A percentile compares a stretch with the other conserved stretches of the same genome.
phyloP scores from a whole-genome alignment of 2,113 vertebrate genomes.

The Nicator chloris region DNA sequence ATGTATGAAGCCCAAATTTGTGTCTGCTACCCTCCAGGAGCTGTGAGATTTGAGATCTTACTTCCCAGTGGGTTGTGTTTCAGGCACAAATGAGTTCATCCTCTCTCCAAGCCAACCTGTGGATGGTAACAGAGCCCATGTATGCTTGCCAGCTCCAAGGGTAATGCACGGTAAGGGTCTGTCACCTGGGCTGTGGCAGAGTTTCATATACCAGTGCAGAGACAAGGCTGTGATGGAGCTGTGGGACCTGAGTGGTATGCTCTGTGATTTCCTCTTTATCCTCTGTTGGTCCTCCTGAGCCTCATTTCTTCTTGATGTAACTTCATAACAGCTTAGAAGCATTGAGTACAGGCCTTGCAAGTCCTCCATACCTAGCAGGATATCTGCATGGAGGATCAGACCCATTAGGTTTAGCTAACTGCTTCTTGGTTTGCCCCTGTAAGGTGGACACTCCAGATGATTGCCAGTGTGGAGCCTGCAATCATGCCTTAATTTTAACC shows the following conservation, averaged over 20 bases:
- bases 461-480: background rate
- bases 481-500: background rate
- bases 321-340: background rate
- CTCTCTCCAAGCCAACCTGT: background rate
- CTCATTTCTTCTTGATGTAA: background rate
- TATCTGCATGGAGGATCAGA: background rate
- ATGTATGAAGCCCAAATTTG: rapidly evolving
- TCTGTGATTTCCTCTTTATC: background rate
- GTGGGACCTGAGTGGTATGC: background rate
- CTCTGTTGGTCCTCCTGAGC: background rate
- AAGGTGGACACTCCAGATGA: background rate
- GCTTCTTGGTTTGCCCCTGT: background rate
- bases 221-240: background rate
- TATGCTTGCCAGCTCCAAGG: background rate
- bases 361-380: rapidly evolving
- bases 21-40: rapidly evolving
- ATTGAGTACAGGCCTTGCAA: background rate
- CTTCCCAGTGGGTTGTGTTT: background rate
- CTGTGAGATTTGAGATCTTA: background rate
- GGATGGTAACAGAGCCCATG: background rate
- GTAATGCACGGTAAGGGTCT: background rate
- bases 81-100: background rate
- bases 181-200: background rate
- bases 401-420: background rate
- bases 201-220: background rate